phyloP scores from a whole-genome alignment of 1,140 invertebrate species.

The Himalopsyche phryganea region DNA sequence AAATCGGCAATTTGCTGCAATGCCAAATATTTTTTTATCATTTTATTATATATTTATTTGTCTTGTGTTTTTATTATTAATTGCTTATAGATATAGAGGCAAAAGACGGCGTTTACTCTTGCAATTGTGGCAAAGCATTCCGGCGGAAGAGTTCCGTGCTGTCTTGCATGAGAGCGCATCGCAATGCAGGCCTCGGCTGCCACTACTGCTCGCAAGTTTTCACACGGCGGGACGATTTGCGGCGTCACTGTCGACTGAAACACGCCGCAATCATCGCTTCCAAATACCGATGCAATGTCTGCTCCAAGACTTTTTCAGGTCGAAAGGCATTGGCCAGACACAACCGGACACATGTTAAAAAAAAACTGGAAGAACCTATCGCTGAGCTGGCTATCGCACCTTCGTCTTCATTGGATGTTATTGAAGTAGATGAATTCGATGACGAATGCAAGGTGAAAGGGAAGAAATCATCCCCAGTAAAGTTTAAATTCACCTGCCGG shows the following conservation, averaged over 20 bases:
- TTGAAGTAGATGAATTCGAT: not conserved
- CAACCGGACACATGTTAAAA: not conserved
- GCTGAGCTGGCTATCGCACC: conserved; percentile 1
- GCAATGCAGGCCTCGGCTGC: conserved; percentile 9
- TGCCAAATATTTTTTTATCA: too few species aligned
- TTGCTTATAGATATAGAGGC: not conserved
- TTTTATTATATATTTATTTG: too few species aligned
- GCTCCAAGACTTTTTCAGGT: conserved; percentile 4
- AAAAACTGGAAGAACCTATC: conserved; percentile 2
- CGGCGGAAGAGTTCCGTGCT: conserved; percentile 11
- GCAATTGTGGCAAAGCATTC: conserved; percentile 12
- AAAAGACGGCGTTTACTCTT: conserved; percentile 10
- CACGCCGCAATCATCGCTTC: not conserved
- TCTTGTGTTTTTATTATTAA: too few species aligned
- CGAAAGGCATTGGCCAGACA: conserved; percentile 4
- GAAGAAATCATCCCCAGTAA: not conserved
- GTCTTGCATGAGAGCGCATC: conserved; percentile 16
- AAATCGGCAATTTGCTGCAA: too few species aligned
- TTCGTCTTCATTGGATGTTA: not conserved
- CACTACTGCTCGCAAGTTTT: conserved; percentile 12
- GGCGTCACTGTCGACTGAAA: conserved; percentile 6
- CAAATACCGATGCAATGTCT: conserved; percentile 5
- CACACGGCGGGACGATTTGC: not conserved
- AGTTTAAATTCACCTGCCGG: conserved; percentile 23
- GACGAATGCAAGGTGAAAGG: not conserved